Percentiles rank a stretch among this genome's conserved stretches.
phyloP scores from a whole-genome alignment of 1,140 invertebrate species.

The Pteromalus puparum region DNA sequence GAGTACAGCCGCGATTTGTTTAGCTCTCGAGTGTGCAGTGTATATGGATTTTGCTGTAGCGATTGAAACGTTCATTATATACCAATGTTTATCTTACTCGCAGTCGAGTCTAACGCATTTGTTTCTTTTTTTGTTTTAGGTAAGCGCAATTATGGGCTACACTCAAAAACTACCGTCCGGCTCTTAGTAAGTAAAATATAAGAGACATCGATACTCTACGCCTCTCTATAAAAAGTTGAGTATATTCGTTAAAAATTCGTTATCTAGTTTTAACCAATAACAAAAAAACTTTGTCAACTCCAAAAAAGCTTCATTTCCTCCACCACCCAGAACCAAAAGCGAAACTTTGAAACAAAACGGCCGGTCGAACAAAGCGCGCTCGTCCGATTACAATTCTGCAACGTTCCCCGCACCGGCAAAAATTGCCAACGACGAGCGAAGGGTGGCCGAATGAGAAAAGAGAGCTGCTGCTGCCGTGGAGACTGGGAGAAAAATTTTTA shows the following conservation, averaged over 20 bases:
- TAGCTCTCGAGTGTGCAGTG: background rate
- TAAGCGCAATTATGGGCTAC: background rate
- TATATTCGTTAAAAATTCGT: too few relatives aligned
- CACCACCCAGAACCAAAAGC: too few relatives aligned
- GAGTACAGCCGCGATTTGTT: background rate
- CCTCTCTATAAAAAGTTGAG: too few relatives aligned
- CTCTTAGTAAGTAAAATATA: slow-evolving; percentile 14
- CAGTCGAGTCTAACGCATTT: background rate
- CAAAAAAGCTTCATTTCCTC: too few relatives aligned
- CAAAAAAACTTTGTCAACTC: too few relatives aligned
- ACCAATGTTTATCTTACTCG: background rate
- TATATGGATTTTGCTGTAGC: background rate
- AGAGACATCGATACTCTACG: too few relatives aligned
- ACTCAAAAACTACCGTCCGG: background rate
- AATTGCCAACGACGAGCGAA: slow-evolving; percentile 23
- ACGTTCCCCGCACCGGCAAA: background rate
- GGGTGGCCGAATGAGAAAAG: slow-evolving; percentile 33
- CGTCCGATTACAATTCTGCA: background rate
- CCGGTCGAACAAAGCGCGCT: too few relatives aligned
- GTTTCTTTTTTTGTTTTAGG: slow-evolving; percentile 18
- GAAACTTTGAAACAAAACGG: background rate
- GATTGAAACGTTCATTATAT: background rate
- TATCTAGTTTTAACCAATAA: too few relatives aligned
- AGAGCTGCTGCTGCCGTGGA: background rate
- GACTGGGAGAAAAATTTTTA: slow-evolving; percentile 40